A percentile compares a stretch with the other conserved stretches of the same genome.
phyloP scores from a whole-genome alignment of 2,113 vertebrate species.

The Hippopotamus amphibius region DNA sequence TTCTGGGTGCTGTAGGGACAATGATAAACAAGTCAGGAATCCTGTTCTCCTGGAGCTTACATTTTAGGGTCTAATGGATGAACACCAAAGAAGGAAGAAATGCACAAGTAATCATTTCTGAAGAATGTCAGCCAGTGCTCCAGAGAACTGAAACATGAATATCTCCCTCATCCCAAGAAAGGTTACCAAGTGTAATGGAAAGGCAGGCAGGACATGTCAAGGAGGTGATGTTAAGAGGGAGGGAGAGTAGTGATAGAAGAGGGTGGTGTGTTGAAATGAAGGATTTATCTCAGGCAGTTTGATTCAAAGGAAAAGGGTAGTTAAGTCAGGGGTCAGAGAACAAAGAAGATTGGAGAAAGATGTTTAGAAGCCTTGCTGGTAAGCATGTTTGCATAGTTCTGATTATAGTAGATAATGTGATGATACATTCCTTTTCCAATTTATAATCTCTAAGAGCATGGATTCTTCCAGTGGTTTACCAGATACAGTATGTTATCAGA shows the following conservation, averaged over 20 bases:
- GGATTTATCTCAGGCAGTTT: neutral
- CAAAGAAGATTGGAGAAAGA: neutral
- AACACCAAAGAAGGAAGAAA: neutral
- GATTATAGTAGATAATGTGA: neutral
- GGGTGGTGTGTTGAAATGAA: neutral
- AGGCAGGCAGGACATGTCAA: neutral
- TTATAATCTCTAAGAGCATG: neutral
- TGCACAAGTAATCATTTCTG: neutral
- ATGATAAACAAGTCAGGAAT: neutral
- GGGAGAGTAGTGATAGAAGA: neutral
- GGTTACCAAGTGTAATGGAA: neutral
- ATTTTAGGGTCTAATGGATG: neutral
- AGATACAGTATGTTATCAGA: neutral
- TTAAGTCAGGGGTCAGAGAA: neutral
- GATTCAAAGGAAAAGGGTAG: neutral
- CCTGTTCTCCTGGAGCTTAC: neutral
- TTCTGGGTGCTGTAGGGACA: neutral
- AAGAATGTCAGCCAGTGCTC: neutral
- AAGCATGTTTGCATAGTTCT: neutral
- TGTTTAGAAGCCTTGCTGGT: neutral
- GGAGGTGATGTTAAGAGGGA: neutral
- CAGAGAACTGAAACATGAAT: neutral
- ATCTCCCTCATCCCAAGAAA: neutral
- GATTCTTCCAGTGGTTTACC: neutral
- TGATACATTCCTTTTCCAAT: neutral